Conservation (phyloP, 2,888 invertebrate genomes). For the Nesidiocoris tenuis region DNA sequence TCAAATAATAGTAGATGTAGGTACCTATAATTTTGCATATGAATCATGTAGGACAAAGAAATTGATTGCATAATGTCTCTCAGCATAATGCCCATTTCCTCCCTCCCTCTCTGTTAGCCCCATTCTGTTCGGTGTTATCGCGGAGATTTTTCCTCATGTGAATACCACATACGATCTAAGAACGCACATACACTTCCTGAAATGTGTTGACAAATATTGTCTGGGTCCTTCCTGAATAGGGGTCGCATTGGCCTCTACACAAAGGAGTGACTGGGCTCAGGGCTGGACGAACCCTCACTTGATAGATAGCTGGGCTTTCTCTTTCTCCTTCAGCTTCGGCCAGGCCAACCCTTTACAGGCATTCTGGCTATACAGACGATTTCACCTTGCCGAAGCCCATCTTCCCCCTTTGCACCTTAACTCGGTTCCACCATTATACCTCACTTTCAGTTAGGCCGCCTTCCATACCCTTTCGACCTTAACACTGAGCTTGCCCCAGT, state of each 20-base stretch:
- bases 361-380: background rate
- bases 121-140: too few relatives aligned
- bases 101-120: too few relatives aligned
- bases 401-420: background rate
- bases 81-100: too few relatives aligned
- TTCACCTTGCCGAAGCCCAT: background rate
- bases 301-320: background rate
- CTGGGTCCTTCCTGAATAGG: conserved; percentile 3
- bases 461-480: background rate
- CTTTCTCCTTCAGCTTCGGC: background rate
- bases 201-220: conserved; percentile 13
- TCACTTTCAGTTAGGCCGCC: background rate
- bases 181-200: too few relatives aligned
- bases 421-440: background rate
- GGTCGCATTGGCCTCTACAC: conserved; percentile 2
- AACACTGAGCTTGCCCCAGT: background rate
- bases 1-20: too few relatives aligned
- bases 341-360: background rate
- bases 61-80: too few relatives aligned
- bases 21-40: too few relatives aligned
- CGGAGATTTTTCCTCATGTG: too few relatives aligned
- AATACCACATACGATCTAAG: too few relatives aligned
- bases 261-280: background rate
- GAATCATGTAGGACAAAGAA: too few relatives aligned
- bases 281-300: background rate